Conservation (phyloP, 2,888 invertebrate genomes). For the Marronus borbonicus region DNA sequence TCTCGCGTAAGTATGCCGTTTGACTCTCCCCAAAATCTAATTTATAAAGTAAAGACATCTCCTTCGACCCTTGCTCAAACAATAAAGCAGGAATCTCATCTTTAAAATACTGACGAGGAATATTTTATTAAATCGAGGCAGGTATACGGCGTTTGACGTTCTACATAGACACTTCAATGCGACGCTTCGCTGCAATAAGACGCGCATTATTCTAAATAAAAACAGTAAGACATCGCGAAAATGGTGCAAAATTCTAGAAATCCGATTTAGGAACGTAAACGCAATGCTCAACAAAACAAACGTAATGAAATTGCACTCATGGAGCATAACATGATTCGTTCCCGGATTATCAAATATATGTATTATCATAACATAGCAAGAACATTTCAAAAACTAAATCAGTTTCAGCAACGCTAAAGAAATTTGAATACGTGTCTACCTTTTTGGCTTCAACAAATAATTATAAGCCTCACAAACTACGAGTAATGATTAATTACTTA, state of each 20-base stretch:
- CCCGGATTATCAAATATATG: no score
- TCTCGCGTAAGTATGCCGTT: conserved; percentile 19
- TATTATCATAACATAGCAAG: no score
- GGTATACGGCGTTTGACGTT: neutral
- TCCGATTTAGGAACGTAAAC: neutral
- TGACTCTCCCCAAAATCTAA: conserved; percentile 37
- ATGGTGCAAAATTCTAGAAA: neutral
- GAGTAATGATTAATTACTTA: no score
- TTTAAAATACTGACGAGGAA: conserved; percentile 11
- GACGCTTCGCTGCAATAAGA: neutral
- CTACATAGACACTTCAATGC: neutral
- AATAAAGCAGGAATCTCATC: conserved; percentile 40
- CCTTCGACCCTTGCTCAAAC: conserved; percentile 34
- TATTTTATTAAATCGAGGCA: conserved; percentile 35
- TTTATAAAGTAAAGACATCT: conserved; percentile 44
- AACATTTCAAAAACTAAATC: no score
- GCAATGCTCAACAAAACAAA: neutral
- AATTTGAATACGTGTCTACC: no score
- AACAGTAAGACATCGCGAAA: neutral
- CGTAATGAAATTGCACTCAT: no score
- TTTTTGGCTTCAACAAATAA: no score
- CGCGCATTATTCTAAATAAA: neutral
- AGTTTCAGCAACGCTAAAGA: no score
- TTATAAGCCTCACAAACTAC: no score
- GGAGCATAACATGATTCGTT: no score